Conservation (phyloP, 2,113 vertebrate genomes). For the Corythoichthys intestinalis region DNA sequence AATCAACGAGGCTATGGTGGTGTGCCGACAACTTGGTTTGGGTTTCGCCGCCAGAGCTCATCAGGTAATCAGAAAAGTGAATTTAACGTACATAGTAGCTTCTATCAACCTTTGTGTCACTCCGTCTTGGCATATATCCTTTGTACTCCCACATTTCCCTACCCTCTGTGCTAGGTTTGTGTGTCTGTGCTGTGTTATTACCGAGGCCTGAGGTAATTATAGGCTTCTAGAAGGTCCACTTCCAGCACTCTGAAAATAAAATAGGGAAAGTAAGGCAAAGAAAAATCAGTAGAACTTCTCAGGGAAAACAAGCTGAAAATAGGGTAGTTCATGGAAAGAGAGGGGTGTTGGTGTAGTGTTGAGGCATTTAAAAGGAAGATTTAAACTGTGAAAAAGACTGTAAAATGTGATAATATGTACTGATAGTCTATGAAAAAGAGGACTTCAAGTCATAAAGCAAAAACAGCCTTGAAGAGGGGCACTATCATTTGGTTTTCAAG, state of each 20-base stretch:
- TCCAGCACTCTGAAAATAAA: constrained; percentile 67
- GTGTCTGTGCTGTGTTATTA: constrained; percentile 68
- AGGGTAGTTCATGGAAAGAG: constrained; percentile 60
- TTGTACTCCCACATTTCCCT: constrained; percentile 10
- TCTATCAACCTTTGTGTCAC: background rate
- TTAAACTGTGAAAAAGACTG: constrained; percentile 47
- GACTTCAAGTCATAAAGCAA: constrained; percentile 8
- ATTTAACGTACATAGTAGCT: background rate
- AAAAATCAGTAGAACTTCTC: constrained; percentile 54
- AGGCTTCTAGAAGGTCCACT: constrained; percentile 69
- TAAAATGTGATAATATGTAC: constrained; percentile 54
- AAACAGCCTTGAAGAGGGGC: background rate
- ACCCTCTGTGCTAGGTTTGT: constrained; percentile 54
- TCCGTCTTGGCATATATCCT: constrained; percentile 15
- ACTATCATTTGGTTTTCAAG: background rate
- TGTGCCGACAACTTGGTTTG: constrained; percentile 87
- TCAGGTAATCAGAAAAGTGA: constrained; percentile 56
- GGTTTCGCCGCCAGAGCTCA: constrained; percentile 83
- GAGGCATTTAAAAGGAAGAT: constrained; percentile 12
- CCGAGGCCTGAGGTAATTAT: constrained; percentile 72
- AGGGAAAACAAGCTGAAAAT: constrained; percentile 75
- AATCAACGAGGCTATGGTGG: constrained; percentile 91
- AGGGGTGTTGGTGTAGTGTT: constrained; percentile 31
- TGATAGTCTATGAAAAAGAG: constrained; percentile 40
- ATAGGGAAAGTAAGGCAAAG: constrained; percentile 60